Conservation (phyloP, 2,888 invertebrate species). For the Drosophila pseudotalamancana region DNA sequence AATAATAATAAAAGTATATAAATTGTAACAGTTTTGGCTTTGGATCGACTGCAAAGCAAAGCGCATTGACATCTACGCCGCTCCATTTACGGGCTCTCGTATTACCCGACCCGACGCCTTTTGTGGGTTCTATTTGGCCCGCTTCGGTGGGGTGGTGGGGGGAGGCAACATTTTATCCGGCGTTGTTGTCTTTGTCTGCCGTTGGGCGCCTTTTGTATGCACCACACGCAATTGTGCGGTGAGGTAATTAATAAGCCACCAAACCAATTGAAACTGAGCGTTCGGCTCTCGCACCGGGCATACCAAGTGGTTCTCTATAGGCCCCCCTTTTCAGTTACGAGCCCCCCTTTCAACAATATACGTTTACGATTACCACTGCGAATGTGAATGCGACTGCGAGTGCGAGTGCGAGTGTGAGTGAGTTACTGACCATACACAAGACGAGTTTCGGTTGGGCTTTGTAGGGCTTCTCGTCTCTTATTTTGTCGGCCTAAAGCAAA, state of each 20-base stretch:
- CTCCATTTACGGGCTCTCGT: slow-evolving; percentile 74
- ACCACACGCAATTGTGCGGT: slow-evolving; percentile 72
- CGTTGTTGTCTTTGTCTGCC: neutral
- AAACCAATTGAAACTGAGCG: slow-evolving; percentile 70
- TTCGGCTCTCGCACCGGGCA: slow-evolving; percentile 64
- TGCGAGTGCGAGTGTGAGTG: slow-evolving; percentile 15
- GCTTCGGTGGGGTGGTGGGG: slow-evolving; percentile 28
- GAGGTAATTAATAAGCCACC: slow-evolving; percentile 77
- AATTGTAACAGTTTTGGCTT: slow-evolving; percentile 36
- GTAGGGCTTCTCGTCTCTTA: slow-evolving; percentile 38
- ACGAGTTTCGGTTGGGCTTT: slow-evolving; percentile 60
- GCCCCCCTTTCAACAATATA: slow-evolving; percentile 19
- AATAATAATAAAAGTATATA: neutral
- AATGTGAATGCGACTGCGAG: too few species aligned
- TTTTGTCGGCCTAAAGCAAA: slow-evolving; percentile 17
- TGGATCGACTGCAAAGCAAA: slow-evolving; percentile 37
- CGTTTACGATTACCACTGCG: slow-evolving; percentile 16
- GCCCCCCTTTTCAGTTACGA: slow-evolving; percentile 11
- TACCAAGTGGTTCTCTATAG: slow-evolving; percentile 56
- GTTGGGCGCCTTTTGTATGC: slow-evolving; percentile 65
- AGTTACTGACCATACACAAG: slow-evolving; percentile 76
- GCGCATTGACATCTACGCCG: slow-evolving; percentile 69
- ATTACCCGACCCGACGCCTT: slow-evolving; percentile 66
- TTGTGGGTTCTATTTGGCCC: slow-evolving; percentile 69
- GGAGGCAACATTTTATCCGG: too few species aligned